A percentile compares a stretch with the other conserved stretches of the same genome.
These are phyloP conservation scores for Trypoxylon attenuatum DNA, from an alignment of 2,888 invertebrate species.

Conservation along the genomic window DNA sequence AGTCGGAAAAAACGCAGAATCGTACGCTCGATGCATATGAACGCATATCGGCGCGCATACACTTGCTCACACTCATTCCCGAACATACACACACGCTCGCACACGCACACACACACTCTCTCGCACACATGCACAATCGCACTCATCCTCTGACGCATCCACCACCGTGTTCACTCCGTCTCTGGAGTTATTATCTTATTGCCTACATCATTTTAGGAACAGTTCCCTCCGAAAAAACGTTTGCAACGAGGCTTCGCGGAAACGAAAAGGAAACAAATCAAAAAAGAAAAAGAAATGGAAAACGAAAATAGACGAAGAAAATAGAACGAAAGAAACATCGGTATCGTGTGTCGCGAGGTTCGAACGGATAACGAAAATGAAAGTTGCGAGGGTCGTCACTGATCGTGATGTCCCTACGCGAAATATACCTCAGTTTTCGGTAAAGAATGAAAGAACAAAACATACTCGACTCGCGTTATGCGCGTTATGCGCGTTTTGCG, in stretches of 20 bases:
- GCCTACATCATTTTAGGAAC: slow-evolving; percentile 72
- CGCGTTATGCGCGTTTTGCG: background rate
- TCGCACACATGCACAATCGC: slow-evolving; percentile 27
- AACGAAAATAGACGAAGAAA: slow-evolving; percentile 20
- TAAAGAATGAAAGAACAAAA: slow-evolving; percentile 61
- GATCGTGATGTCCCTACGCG: too few relatives aligned
- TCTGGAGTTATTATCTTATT: slow-evolving; percentile 68
- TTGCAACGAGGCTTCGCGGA: slow-evolving; percentile 47
- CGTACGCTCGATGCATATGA: slow-evolving; percentile 23
- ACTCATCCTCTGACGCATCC: slow-evolving; percentile 2
- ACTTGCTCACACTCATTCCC: slow-evolving; percentile 6
- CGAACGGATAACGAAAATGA: too few relatives aligned
- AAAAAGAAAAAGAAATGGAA: slow-evolving; percentile 9
- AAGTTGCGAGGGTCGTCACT: too few relatives aligned
- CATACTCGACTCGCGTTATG: background rate
- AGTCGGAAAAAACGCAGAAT: slow-evolving; percentile 17
- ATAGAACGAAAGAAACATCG: slow-evolving; percentile 22
- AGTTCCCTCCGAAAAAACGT: slow-evolving; percentile 69
- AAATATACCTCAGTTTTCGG: slow-evolving; percentile 70
- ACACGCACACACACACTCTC: slow-evolving; percentile 41
- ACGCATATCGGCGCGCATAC: slow-evolving; percentile 43
- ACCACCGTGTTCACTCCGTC: too few relatives aligned
- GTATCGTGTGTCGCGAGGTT: slow-evolving; percentile 17
- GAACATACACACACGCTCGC: slow-evolving; percentile 7
- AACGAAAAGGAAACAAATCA: slow-evolving; percentile 27